Evolutionary conservation across 2,113 vertebrate genomes (phyloP).

Genomic region (Lagopus muta): DNA sequence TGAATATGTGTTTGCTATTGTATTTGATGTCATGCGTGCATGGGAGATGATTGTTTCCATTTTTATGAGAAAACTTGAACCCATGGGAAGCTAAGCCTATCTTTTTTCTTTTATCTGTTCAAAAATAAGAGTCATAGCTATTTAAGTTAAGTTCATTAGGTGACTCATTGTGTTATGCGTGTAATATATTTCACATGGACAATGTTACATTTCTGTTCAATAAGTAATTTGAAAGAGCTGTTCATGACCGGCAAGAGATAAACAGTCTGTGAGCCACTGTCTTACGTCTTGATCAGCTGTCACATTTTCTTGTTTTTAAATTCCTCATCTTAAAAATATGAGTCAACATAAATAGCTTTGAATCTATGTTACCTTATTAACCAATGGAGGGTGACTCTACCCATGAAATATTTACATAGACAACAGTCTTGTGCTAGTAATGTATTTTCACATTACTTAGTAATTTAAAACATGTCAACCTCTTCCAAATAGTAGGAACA

Average conservation of each 20-base stretch:
- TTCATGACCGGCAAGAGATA: neutral
- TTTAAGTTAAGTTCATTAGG: neutral
- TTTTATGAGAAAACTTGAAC: neutral
- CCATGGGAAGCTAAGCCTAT: neutral
- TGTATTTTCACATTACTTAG: slow-evolving; percentile 64
- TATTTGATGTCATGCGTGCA: neutral
- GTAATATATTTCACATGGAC: neutral
- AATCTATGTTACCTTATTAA: slow-evolving; percentile 60
- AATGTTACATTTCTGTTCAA: neutral
- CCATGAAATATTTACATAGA: slow-evolving; percentile 53
- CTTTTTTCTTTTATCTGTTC: neutral
- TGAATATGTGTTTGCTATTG: neutral
- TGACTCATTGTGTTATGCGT: neutral
- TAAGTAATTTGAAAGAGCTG: neutral
- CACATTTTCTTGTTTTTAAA: slow-evolving; percentile 35
- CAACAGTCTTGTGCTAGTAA: slow-evolving; percentile 36
- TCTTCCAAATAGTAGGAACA: slow-evolving; percentile 54
- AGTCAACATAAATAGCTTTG: slow-evolving; percentile 43
- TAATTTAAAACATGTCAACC: slow-evolving; percentile 60
- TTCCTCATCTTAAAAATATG: slow-evolving; percentile 43
- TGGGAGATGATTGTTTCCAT: neutral
- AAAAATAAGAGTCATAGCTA: neutral
- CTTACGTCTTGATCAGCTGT: neutral
- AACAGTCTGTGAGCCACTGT: neutral
- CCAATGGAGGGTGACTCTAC: neutral